A percentile compares a stretch with the other conserved stretches of the same genome.
Conservation (phyloP, 2,797 vertebrate species). For the Euthynnus affinis region DNA sequence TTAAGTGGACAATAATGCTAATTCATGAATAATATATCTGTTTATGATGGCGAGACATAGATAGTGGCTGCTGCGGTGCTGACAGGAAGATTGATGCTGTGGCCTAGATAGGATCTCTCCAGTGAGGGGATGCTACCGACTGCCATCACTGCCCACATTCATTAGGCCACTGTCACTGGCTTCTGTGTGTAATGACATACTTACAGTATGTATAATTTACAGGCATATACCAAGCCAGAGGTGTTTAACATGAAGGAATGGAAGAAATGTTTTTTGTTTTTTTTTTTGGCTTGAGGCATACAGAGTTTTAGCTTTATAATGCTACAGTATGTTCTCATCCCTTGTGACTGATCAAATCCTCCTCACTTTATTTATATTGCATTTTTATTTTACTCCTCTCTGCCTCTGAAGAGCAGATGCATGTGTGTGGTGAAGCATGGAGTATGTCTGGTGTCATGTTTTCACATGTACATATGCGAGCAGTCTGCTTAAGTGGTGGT, state of each 20-base stretch:
- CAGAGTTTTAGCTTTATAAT: constrained; percentile 33
- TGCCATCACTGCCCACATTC: constrained; percentile 64
- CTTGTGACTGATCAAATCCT: constrained; percentile 22
- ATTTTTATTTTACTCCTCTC: constrained; percentile 21
- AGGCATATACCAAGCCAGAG: constrained; percentile 56
- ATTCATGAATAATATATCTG: constrained; percentile 83
- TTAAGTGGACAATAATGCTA: constrained; percentile 82
- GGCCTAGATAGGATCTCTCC: constrained; percentile 74
- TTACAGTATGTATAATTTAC: constrained; percentile 76
- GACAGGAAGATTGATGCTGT: constrained; percentile 80
- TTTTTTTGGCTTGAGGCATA: constrained; percentile 24
- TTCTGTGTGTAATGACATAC: constrained; percentile 63
- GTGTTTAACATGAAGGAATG: constrained; percentile 36
- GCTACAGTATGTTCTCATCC: constrained; percentile 1
- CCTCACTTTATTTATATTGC: constrained; percentile 5
- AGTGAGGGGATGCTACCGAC: constrained; percentile 65
- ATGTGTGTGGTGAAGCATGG: not conserved
- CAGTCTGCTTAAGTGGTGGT: constrained; percentile 47
- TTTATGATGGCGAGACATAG: constrained; percentile 71
- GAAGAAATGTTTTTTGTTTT: constrained; percentile 31
- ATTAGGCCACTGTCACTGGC: constrained; percentile 66
- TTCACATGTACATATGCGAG: constrained; percentile 39
- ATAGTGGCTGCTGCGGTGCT: constrained; percentile 44
- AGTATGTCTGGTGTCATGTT: constrained; percentile 1
- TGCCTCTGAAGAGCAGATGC: not conserved